Percentiles rank a stretch among this genome's conserved stretches.
phyloP scores from a whole-genome alignment of 1,140 invertebrate species.

The Brachystomella parvula region DNA sequence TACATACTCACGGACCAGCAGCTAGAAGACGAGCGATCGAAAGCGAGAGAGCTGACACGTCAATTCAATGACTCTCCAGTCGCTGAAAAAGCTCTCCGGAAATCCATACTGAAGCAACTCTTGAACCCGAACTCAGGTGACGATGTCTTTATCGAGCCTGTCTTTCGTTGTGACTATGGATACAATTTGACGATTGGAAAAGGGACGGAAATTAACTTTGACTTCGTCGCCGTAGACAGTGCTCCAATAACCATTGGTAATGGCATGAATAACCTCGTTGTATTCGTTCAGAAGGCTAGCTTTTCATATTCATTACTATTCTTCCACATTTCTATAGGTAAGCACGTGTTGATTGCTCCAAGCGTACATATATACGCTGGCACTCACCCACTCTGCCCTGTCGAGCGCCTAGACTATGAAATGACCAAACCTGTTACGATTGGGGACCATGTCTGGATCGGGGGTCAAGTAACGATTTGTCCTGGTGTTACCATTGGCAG shows the following conservation, averaged over 20 bases:
- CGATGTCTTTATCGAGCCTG: conserved; percentile 21
- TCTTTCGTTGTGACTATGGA: conserved; percentile 27
- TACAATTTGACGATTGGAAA: conserved; percentile 28
- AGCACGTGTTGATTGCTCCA: conserved; percentile 26
- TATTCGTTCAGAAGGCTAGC: not conserved
- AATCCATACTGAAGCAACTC: conserved; percentile 14
- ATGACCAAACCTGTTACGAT: conserved; percentile 24
- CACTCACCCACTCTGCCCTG: conserved; percentile 29
- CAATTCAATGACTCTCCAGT: conserved; percentile 16
- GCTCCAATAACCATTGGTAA: conserved; percentile 29
- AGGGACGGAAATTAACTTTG: conserved; percentile 31
- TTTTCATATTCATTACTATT: not conserved
- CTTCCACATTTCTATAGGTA: conserved; percentile 10
- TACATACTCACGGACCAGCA: conserved; percentile 15
- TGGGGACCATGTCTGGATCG: conserved; percentile 21
- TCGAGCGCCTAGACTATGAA: conserved; percentile 21
- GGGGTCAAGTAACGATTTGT: conserved; percentile 11
- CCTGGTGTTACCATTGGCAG: conserved; percentile 14
- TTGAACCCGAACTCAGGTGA: conserved; percentile 21
- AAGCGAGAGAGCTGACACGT: conserved; percentile 11
- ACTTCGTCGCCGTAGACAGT: conserved; percentile 33
- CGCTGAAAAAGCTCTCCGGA: conserved; percentile 16
- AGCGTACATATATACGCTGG: conserved; percentile 30
- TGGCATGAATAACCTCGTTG: not conserved
- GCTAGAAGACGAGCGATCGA: not conserved